Evolutionary conservation across 2,113 vertebrate species (phyloP).

Genomic region (Calypte anna): DNA sequence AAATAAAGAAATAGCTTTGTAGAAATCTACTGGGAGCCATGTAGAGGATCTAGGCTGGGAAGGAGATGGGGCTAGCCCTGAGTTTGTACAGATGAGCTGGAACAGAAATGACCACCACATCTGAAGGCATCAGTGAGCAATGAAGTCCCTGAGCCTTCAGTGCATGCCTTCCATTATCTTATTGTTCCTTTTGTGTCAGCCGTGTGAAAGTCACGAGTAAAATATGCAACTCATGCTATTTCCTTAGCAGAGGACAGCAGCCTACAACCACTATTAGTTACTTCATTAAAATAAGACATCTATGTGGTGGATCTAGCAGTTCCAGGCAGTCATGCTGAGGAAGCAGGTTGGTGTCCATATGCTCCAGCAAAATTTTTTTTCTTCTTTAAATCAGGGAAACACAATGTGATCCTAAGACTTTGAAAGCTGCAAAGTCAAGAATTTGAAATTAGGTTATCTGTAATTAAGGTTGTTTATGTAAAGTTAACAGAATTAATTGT

Average conservation of each 20-base stretch:
- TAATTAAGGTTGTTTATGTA: background rate
- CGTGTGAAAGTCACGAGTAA: background rate
- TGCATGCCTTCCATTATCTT: background rate
- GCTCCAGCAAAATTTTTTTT: background rate
- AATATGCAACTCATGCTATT: background rate
- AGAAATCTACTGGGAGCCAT: background rate
- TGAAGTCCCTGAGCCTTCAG: background rate
- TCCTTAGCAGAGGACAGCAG: background rate
- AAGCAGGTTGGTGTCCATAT: background rate
- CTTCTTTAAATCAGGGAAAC: background rate
- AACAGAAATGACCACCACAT: background rate
- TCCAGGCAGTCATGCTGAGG: background rate
- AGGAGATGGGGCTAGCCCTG: background rate
- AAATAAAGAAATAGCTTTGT: background rate
- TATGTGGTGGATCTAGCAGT: background rate
- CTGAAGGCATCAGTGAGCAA: background rate
- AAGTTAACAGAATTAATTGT: background rate
- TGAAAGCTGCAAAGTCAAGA: background rate
- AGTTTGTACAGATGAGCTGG: background rate
- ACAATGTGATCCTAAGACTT: background rate
- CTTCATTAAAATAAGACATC: background rate
- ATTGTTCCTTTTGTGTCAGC: background rate
- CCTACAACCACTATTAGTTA: background rate
- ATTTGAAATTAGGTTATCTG: background rate
- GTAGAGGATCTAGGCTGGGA: background rate